Conservation (phyloP, 1,140 invertebrate genomes). For the Bombus difficillimus region DNA sequence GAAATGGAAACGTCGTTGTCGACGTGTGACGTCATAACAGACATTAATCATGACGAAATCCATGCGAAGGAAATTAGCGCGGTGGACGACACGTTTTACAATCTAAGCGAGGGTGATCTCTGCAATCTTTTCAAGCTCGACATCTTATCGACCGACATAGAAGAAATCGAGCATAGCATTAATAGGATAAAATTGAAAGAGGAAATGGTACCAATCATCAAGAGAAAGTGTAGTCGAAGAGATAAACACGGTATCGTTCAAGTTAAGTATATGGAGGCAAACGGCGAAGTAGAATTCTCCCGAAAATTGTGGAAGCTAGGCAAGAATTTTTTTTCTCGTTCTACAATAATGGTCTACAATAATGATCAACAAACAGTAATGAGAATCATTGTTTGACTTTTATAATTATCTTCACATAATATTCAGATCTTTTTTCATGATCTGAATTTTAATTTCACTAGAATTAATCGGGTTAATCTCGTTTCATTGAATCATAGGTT, state of each 20-base stretch:
- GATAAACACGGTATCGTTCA: slow-evolving; percentile 40
- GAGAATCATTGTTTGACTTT: too few relatives aligned
- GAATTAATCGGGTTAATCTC: too few relatives aligned
- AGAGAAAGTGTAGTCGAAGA: slow-evolving; percentile 47
- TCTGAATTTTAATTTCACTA: neutral
- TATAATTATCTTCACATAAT: too few relatives aligned
- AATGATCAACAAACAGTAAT: too few relatives aligned
- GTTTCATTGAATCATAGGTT: neutral
- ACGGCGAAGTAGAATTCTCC: slow-evolving; percentile 61
- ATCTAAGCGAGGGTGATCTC: slow-evolving; percentile 60
- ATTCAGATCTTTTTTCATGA: neutral
- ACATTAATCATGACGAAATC: slow-evolving; percentile 35
- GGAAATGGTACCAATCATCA: slow-evolving; percentile 57
- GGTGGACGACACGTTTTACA: slow-evolving; percentile 35
- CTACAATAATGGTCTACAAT: too few relatives aligned
- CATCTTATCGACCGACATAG: slow-evolving; percentile 52
- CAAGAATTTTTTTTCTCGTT: slow-evolving; percentile 12
- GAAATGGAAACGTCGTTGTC: slow-evolving; percentile 7
- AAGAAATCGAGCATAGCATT: slow-evolving; percentile 65
- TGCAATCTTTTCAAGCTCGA: slow-evolving; percentile 65
- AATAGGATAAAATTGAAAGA: slow-evolving; percentile 68
- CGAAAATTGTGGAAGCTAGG: slow-evolving; percentile 45
- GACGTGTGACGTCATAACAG: neutral
- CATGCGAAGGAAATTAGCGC: slow-evolving; percentile 28
- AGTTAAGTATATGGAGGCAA: slow-evolving; percentile 61